Base-by-base conservation (phyloP, 2,888 invertebrate genomes). In the Mythimna vitellina region DNA sequence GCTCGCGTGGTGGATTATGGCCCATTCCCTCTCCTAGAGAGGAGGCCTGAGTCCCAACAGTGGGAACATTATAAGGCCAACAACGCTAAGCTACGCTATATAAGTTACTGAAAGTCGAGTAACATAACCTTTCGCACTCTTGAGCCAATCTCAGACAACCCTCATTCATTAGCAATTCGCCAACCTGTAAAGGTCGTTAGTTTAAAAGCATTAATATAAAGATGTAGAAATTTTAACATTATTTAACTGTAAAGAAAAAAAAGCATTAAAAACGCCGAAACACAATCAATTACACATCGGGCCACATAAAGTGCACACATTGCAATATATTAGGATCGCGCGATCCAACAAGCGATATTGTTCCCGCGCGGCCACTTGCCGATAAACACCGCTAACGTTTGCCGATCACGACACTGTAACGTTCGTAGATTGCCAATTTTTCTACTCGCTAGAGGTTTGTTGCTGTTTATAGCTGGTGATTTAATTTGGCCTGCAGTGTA, bases 341-440 rank as follows among this genome's bases (percentile, higher is more conserved):
- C 89, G 84, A 85, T 91, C 86, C 87, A 86, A 86, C 71, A 60
- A 78, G 66, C 82, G 83, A 87, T 91, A 94, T 93, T 88, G 91
- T 87, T 92, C 94, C 93, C 94, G 85, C 65, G 92, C 88, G 93
- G 84, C 89, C 90, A 91, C 89, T 94, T 92, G 85, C 71, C 86
- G 87, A 81, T 86, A 86, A 86, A 86, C 81, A 53, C 74, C 77
- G 73, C 83, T 86, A 84, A 86, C 86, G 89, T 90, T 91, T 92
- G 89, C 89, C 88, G 85, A 86, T 86, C 84, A 85, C 83, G 81
- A 78, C 77, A 84, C 69, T 81, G 65, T 81, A 78, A 83, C 79
- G 83, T 68, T 77, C 70, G 51, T 38, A 78, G 82, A 87, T 84
- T 83, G 86, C 80, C 86, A 84, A 88, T 89, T 87, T 87, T 88